Evolutionary conservation across 2,797 vertebrate species (phyloP).

Genomic region (Rallus crepitans): DNA sequence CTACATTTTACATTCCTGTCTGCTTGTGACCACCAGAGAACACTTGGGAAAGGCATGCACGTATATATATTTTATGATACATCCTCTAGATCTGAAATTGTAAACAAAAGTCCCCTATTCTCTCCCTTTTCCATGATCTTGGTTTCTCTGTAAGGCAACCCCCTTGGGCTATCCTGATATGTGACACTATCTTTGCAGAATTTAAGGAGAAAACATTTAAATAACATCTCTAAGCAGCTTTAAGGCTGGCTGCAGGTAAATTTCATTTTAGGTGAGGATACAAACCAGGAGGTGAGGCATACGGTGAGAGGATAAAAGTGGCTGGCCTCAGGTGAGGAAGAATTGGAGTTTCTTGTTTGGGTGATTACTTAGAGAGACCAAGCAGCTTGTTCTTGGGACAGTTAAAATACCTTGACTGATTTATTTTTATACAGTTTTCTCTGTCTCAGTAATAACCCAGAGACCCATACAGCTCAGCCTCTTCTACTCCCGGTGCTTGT

Average conservation of each 20-base stretch:
- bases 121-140: not conserved
- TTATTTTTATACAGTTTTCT: not conserved
- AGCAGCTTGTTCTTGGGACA: not conserved
- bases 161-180: rapidly evolving
- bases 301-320: not conserved
- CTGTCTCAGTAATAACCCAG: not conserved
- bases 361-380: not conserved
- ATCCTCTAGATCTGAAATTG: conserved; percentile 14
- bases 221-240: not conserved
- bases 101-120: conserved; percentile 31
- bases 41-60: not conserved
- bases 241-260: not conserved
- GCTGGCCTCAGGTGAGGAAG: not conserved
- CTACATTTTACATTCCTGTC: conserved; percentile 14
- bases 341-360: not conserved
- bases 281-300: not conserved
- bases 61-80: not conserved
- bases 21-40: conserved; percentile 30
- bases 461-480: not conserved
- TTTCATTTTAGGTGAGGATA: not conserved
- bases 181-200: not conserved
- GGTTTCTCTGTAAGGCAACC: not conserved
- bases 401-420: not conserved
- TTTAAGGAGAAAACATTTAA: not conserved
- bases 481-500: not conserved